Conservation (phyloP, 2,888 invertebrate genomes). For the Sturmia bella region DNA sequence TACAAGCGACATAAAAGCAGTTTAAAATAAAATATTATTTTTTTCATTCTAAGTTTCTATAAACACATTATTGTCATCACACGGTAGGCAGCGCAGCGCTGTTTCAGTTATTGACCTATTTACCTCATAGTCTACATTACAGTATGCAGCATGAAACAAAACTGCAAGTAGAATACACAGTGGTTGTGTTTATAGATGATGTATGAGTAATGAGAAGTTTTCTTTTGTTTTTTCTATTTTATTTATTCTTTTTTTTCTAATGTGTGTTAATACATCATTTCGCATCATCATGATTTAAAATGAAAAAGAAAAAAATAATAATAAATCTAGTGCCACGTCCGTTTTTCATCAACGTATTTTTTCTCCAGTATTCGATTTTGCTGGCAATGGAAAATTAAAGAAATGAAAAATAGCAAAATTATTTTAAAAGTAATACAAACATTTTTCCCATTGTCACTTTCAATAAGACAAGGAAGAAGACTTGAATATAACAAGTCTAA, state of each 20-base stretch:
- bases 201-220: slow-evolving; percentile 47
- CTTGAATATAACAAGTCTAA: neutral
- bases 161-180: no score
- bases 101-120: slow-evolving; percentile 63
- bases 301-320: neutral
- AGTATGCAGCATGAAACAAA: slow-evolving; percentile 1
- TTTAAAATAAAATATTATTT: slow-evolving; percentile 25
- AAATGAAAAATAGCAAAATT: slow-evolving; percentile 12
- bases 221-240: slow-evolving; percentile 23
- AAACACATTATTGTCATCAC: slow-evolving; percentile 40
- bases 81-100: slow-evolving; percentile 3
- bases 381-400: slow-evolving; percentile 34
- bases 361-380: neutral
- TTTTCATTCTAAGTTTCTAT: slow-evolving; percentile 30
- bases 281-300: slow-evolving; percentile 29
- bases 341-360: slow-evolving; percentile 32
- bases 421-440: slow-evolving; percentile 45
- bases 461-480: slow-evolving; percentile 61
- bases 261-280: slow-evolving; percentile 61
- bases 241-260: slow-evolving; percentile 29
- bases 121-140: slow-evolving; percentile 63
- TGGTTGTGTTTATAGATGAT: slow-evolving; percentile 1
- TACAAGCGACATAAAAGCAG: neutral
- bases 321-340: slow-evolving; percentile 42
- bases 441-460: slow-evolving; percentile 70